Evolutionary conservation across 2,113 vertebrate genomes (phyloP).

Genomic region (Microcebus tavaratra): DNA sequence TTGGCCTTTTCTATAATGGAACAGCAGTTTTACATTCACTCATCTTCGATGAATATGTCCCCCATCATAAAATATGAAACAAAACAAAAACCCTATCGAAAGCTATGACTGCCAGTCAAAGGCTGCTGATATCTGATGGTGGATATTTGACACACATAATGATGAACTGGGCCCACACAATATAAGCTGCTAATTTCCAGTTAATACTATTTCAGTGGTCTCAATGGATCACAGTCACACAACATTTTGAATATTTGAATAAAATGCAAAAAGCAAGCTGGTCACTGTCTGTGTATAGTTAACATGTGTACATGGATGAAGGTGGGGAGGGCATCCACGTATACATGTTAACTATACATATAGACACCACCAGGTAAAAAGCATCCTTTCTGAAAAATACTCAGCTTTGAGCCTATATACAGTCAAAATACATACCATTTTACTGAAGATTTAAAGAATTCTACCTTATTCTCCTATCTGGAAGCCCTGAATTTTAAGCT

Average conservation of each 20-base stretch:
- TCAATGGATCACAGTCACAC: conserved; percentile 73
- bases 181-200: conserved; percentile 81
- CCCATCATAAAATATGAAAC: conserved; percentile 77
- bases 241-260: conserved; percentile 70
- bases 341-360: no score
- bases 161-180: conserved; percentile 77
- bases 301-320: not conserved
- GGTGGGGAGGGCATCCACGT: not conserved
- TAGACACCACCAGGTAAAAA: conserved; percentile 15
- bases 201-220: conserved; percentile 72
- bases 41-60: conserved; percentile 79
- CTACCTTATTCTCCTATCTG: conserved; percentile 48
- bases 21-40: conserved; percentile 71
- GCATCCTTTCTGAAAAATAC: conserved; percentile 29
- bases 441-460: conserved; percentile 54
- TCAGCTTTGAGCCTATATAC: conserved; percentile 26
- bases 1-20: conserved; percentile 75
- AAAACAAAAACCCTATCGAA: conserved; percentile 68
- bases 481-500: conserved; percentile 63
- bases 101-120: conserved; percentile 75
- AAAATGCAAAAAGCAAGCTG: conserved; percentile 47
- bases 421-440: conserved; percentile 62
- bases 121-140: conserved; percentile 73
- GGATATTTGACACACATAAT: conserved; percentile 78
- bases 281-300: not conserved